Conservation (phyloP, 2,888 invertebrate genomes). For the Agrotis ipsilon region DNA sequence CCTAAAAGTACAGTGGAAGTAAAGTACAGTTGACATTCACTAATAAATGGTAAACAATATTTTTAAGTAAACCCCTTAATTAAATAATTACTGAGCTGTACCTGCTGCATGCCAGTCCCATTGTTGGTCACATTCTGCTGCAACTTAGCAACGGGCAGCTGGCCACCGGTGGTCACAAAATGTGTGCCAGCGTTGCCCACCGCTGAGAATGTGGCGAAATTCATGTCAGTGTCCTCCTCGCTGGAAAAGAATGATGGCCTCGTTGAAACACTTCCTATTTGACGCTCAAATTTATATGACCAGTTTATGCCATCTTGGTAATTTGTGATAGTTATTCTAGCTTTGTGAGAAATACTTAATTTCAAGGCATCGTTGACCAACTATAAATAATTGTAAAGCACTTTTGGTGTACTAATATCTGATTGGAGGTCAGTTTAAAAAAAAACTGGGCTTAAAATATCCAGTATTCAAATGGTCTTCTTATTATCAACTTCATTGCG, state of each 20-base stretch:
- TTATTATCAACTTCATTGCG: no score
- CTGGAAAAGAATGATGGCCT: constrained; percentile 69
- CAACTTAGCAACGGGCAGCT: constrained; percentile 92
- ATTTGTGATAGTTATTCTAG: background rate
- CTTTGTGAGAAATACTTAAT: background rate
- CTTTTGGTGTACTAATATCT: background rate
- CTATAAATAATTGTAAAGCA: background rate
- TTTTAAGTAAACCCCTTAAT: background rate
- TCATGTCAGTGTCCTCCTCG: constrained; percentile 92
- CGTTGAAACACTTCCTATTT: constrained; percentile 4
- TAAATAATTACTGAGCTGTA: constrained; percentile 59
- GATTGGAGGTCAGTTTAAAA: background rate
- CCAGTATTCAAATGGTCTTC: background rate
- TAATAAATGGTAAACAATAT: background rate
- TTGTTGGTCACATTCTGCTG: constrained; percentile 93
- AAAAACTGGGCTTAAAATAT: background rate
- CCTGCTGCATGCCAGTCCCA: constrained; percentile 90
- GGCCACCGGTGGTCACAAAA: constrained; percentile 86
- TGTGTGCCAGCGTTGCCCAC: constrained; percentile 90
- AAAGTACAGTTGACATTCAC: no score
- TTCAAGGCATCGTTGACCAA: background rate
- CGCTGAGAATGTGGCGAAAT: constrained; percentile 93
- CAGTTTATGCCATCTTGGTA: background rate
- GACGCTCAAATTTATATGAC: background rate
- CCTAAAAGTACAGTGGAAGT: no score